Evolutionary conservation across 2,888 invertebrate genomes (phyloP), one percentile per base, ranked within the genome.

Genomic region (Acanthosoma haemorrhoidale): DNA sequence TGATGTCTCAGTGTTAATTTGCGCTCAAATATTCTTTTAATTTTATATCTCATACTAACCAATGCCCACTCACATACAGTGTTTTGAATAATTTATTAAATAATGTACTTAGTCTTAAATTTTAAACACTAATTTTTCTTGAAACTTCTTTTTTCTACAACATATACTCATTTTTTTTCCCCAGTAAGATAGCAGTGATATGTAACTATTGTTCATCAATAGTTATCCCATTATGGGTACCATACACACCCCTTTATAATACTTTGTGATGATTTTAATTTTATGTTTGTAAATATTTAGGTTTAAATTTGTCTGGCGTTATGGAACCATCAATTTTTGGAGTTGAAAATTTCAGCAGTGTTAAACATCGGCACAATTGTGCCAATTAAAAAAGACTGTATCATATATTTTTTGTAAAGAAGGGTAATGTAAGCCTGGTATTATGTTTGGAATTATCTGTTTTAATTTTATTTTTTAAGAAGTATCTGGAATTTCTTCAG

Each of bases 211-310:
- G 25, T 21, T 43, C 2, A 3, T 1, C 18, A 3, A 18, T 18
- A 21, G 16, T 43, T 21, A 16, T 41, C 2, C 15, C 9, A 41
- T 15, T 15, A 39, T 16, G 5, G 18, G 2, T 41, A 51, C n/a
- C 25, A 25, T 43, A 11, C 16, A 51, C 21, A 51, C n/a, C 51
- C 21, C 51, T 51, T 51, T 51, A 51, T 6, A 51, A 51, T 51
- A 51, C 5, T 25, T 61, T 61, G 61, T 63, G 21, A 18, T 38
- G 15, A 63, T 63, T 63, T 63, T 63, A 39, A 41, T 41, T 63
- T 63, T 25, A 51, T 63, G 38, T 63, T 63, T 63, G 63, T 31
- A 63, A 63, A 63, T 63, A 63, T 63, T 63, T 39, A 63, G 63
- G 63, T 63, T 38, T 63, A 63, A 63, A 63, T 63, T 38, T 38